These are phyloP conservation scores for Drosophila fulvimacula DNA, from an alignment of 2,888 invertebrate species.

Conservation along the genomic window DNA sequence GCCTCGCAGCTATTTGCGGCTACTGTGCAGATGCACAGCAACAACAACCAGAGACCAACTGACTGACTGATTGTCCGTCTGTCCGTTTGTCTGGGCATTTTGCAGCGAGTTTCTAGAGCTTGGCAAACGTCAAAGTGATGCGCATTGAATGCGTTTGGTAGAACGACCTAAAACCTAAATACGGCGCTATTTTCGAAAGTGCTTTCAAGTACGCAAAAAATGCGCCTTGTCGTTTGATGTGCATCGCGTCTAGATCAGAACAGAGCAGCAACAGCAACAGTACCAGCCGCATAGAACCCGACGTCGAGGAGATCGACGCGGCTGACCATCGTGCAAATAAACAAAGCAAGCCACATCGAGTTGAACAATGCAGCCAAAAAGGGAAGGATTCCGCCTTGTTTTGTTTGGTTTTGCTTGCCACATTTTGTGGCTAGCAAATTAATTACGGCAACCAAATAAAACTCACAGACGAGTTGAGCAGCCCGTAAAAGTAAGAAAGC, in stretches of 20 bases:
- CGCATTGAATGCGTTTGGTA: constrained; percentile 67
- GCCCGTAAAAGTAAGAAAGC: constrained; percentile 42
- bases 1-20: constrained; percentile 40
- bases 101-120: constrained; percentile 54
- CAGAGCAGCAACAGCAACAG: too few relatives aligned
- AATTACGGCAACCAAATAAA: constrained; percentile 55
- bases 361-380: constrained; percentile 50
- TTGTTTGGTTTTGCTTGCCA: constrained; percentile 18
- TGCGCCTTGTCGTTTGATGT: constrained; percentile 67
- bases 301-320: constrained; percentile 17
- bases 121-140: constrained; percentile 71
- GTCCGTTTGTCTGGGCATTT: constrained; percentile 33
- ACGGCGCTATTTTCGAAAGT: constrained; percentile 72
- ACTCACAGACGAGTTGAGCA: constrained; percentile 32
- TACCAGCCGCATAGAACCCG: constrained; percentile 12
- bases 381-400: constrained; percentile 41
- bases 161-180: constrained; percentile 76
- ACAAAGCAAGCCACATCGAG: constrained; percentile 52
- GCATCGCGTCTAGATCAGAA: constrained; percentile 33
- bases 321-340: constrained; percentile 56
- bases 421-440: constrained; percentile 59
- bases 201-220: constrained; percentile 66
- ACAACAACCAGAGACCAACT: constrained; percentile 33
- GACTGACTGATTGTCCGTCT: constrained; percentile 40
- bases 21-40: constrained; percentile 26